These are phyloP conservation scores for Rhamnusium bicolor DNA, from an alignment of 2,888 invertebrate species.

Conservation along the genomic window DNA sequence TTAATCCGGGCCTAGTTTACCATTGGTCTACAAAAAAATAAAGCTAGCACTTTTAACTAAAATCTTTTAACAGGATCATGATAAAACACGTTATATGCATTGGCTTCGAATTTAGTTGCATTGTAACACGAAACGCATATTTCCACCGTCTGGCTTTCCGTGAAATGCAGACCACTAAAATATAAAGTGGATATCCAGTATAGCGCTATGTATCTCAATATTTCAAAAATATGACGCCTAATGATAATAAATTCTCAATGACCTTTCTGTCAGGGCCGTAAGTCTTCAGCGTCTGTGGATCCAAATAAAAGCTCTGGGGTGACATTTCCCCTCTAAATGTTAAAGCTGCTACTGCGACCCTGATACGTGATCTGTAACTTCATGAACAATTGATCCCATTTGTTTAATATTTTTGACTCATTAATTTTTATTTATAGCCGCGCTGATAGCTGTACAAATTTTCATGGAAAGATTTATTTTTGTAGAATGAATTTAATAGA, in stretches of 20 bases:
- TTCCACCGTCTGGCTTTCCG: background rate
- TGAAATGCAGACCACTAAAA: slow-evolving; percentile 30
- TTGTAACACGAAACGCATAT: background rate
- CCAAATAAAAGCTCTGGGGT: slow-evolving; percentile 62
- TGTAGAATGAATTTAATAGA: slow-evolving; percentile 34
- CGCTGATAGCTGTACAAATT: slow-evolving; percentile 42
- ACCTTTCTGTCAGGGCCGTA: slow-evolving; percentile 59
- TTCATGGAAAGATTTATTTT: slow-evolving; percentile 23
- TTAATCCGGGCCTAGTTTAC: no score
- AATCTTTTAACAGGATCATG: no score
- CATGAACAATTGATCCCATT: slow-evolving; percentile 64
- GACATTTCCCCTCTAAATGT: slow-evolving; percentile 69
- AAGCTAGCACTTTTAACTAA: no score
- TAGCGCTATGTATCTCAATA: slow-evolving; percentile 48
- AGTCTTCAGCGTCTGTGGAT: slow-evolving; percentile 53
- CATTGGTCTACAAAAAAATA: no score
- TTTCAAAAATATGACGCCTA: slow-evolving; percentile 57
- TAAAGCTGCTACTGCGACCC: slow-evolving; percentile 63
- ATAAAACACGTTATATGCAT: no score
- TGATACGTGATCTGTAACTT: slow-evolving; percentile 69
- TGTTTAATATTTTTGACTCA: slow-evolving; percentile 65
- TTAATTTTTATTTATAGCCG: slow-evolving; percentile 64
- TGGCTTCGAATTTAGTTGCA: background rate
- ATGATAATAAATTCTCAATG: slow-evolving; percentile 61
- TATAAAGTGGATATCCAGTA: slow-evolving; percentile 42